Percentiles rank a stretch among this genome's conserved stretches.
phyloP scores from a whole-genome alignment of 2,113 vertebrate species.

The Ahaetulla prasina region DNA sequence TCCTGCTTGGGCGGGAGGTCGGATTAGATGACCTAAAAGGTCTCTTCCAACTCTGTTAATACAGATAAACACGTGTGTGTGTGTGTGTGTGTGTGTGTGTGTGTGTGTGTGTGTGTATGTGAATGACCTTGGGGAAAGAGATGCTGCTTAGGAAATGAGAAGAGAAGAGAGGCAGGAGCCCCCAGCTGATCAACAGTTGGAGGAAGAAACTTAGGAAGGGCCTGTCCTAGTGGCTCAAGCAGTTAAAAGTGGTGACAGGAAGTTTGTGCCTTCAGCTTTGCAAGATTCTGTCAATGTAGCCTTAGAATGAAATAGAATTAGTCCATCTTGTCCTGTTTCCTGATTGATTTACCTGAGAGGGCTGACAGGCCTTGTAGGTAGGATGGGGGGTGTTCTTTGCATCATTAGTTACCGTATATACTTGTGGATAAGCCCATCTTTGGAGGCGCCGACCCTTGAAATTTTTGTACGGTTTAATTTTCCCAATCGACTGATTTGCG shows the following conservation, averaged over 20 bases:
- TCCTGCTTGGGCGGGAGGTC: too few relatives aligned
- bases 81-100: not conserved
- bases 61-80: not conserved
- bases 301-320: not conserved
- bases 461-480: not conserved
- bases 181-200: not conserved
- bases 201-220: not conserved
- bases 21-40: too few relatives aligned
- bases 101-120: not conserved
- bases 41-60: too few relatives aligned
- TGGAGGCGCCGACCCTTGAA: not conserved
- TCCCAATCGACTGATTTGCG: not conserved
- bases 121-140: not conserved
- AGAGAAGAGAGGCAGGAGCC: not conserved
- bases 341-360: not conserved
- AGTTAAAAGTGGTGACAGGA: not conserved
- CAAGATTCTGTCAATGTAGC: not conserved
- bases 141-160: not conserved
- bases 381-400: not conserved
- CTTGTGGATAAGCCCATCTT: not conserved
- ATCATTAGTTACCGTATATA: not conserved
- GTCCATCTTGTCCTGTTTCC: too few relatives aligned
- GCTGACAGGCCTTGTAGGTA: not conserved
- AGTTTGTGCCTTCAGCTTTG: not conserved
- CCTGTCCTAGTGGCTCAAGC: not conserved